Base-by-base conservation (phyloP, 2,113 vertebrate species). In the Rhinolophus ferrumequinum region DNA sequence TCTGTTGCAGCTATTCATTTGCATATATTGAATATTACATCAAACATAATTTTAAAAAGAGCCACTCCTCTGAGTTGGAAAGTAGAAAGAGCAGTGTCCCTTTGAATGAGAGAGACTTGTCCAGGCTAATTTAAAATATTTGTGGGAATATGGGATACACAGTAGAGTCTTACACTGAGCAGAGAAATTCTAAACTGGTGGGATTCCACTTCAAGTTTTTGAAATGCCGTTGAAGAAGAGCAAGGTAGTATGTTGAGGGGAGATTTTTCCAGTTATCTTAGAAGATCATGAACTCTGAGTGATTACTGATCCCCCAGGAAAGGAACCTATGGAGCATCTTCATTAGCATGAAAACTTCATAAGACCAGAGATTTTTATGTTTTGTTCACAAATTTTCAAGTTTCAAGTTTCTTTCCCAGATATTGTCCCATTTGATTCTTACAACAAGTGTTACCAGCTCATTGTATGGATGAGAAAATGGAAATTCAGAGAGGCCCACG, bases 361-460 rank as follows among this genome's bases (percentile, higher is more conserved):
- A 12, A 93, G 41, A 84, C 19, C 66, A 82, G 26, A 26, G 41
- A 72, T 11, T 72, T 90, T 67, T n/a, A 47, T 2, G 30, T 52
- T 93, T 93, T 52, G 8, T 66, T 84, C 41, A 26, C 18, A 87
- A 50, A 47, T 70, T 54, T 84, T 92, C 38, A 60, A 26, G 10
- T 87, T 87, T 84, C 28, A 54, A 26, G 10, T 87, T 87, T 84
- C 28, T 90, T 94, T 77, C 41, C 93, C 24, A 93, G 18, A 77
- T 13, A 76, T 18, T 54, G 81, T 50, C 56, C 82, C 30, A 70
- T 38, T 58, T 38, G 30, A 58, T 93, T 89, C 26, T 66, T 16
- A 60, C 10, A 84, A 24, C 6, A 35, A 76, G 33, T 66, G 60
- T 73, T 73, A 64, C 38, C 56, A 67, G 26, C n/a, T n/a, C 52